These are phyloP conservation scores for Adelosebastes latens DNA, from an alignment of 2,797 vertebrate genomes.

Conservation along the genomic window DNA sequence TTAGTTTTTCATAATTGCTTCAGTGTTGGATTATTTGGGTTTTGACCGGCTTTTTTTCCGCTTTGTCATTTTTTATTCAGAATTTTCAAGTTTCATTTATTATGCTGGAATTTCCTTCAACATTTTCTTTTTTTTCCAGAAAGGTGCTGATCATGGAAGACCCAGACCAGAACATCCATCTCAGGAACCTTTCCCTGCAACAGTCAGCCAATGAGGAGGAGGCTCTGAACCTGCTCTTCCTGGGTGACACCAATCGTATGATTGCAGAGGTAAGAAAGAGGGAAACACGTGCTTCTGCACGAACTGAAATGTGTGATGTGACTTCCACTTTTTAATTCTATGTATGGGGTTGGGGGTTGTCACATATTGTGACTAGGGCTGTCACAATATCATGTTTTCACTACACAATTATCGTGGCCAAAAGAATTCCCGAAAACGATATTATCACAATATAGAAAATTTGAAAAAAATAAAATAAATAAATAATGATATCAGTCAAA, in stretches of 20 bases:
- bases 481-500: too few species aligned
- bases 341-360: too few species aligned
- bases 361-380: too few species aligned
- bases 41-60: not conserved
- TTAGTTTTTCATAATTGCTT: constrained; percentile 41
- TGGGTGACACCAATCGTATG: constrained; percentile 98
- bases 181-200: constrained; percentile 94
- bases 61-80: constrained; percentile 1
- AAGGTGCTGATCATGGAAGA: constrained; percentile 95
- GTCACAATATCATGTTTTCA: too few species aligned
- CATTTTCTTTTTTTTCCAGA: constrained; percentile 69
- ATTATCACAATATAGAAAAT: too few species aligned
- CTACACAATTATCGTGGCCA: too few species aligned
- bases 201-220: constrained; percentile 92
- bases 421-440: too few species aligned
- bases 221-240: constrained; percentile 94
- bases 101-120: not conserved
- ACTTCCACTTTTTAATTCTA: not conserved
- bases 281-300: not conserved
- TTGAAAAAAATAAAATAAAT: too few species aligned
- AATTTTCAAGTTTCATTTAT: constrained; percentile 1
- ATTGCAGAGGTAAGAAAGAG: constrained; percentile 90
- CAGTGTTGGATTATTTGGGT: constrained; percentile 22
- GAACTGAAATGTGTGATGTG: not conserved
- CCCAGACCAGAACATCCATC: constrained; percentile 94